Percentiles rank a stretch among this genome's conserved stretches.
phyloP scores from a whole-genome alignment of 1,140 invertebrate species.

The Panagrolaimus sp. region DNA sequence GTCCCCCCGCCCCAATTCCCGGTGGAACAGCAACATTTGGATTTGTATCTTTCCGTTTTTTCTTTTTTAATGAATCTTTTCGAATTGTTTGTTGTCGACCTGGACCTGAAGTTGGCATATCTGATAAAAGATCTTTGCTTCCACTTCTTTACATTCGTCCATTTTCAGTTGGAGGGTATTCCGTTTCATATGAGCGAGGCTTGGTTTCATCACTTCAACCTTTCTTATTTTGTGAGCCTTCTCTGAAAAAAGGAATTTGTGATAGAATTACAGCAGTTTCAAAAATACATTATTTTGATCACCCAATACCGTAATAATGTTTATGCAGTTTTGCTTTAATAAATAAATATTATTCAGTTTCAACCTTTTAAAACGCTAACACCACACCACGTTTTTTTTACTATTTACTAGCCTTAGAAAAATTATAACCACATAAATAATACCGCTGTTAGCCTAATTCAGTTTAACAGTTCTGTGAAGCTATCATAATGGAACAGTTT shows the following conservation, averaged over 20 bases:
- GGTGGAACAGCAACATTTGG: slow-evolving; percentile 84
- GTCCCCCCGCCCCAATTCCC: slow-evolving; percentile 70
- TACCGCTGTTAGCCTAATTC: too few relatives aligned
- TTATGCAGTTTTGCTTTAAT: too few relatives aligned
- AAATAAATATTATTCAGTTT: too few relatives aligned
- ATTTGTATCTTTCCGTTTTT: slow-evolving; percentile 62
- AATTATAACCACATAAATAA: too few relatives aligned
- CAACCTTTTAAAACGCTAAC: too few relatives aligned
- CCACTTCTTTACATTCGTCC: slow-evolving; percentile 16
- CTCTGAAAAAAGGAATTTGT: slow-evolving; percentile 32
- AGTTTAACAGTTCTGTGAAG: too few relatives aligned
- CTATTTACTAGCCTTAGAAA: too few relatives aligned
- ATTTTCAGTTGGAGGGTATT: slow-evolving; percentile 22
- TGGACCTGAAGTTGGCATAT: slow-evolving; percentile 53
- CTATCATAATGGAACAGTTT: too few relatives aligned
- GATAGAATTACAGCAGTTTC: too few relatives aligned
- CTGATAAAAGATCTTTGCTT: slow-evolving; percentile 27
- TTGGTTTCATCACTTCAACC: neutral
- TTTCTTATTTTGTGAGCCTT: slow-evolving; percentile 14
- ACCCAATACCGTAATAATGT: too few relatives aligned
- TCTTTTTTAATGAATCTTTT: slow-evolving; percentile 38
- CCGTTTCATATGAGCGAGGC: slow-evolving; percentile 19
- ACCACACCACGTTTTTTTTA: too few relatives aligned
- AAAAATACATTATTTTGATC: too few relatives aligned
- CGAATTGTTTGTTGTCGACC: slow-evolving; percentile 41